Conservation (phyloP, 2,888 invertebrate genomes). For the Conops quadrifasciatus region DNA sequence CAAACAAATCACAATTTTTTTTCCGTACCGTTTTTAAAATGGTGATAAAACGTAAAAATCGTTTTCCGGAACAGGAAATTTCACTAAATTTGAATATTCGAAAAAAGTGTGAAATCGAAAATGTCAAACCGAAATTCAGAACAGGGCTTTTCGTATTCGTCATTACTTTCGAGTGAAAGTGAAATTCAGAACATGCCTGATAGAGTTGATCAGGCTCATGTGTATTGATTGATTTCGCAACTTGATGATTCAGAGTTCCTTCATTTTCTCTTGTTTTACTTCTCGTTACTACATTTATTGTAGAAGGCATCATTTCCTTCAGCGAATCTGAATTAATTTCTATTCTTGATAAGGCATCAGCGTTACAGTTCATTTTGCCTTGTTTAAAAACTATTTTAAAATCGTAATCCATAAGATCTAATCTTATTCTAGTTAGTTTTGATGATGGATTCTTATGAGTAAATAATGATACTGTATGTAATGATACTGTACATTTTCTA, state of each 20-base stretch:
- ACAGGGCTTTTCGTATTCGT: no score
- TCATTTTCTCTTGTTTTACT: background rate
- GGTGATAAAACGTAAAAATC: no score
- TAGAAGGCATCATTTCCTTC: background rate
- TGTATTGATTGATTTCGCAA: background rate
- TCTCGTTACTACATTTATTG: background rate
- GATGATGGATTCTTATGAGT: constrained; percentile 12
- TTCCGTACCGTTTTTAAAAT: no score
- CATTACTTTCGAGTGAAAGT: no score
- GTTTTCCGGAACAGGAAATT: no score
- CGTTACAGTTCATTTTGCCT: background rate
- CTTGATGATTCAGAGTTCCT: background rate
- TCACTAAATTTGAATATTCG: no score
- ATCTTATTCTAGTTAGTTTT: background rate
- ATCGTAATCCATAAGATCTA: background rate
- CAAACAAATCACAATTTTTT: no score
- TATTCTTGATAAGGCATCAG: no score
- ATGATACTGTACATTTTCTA: background rate
- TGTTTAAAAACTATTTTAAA: constrained; percentile 8
- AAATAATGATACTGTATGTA: background rate
- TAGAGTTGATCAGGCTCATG: background rate
- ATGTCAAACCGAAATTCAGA: no score
- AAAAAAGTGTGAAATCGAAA: no score
- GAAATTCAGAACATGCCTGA: no score
- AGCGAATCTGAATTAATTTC: background rate